These are phyloP conservation scores for Aphrophora alni DNA, from an alignment of 2,888 invertebrate species.

Conservation along the genomic window DNA sequence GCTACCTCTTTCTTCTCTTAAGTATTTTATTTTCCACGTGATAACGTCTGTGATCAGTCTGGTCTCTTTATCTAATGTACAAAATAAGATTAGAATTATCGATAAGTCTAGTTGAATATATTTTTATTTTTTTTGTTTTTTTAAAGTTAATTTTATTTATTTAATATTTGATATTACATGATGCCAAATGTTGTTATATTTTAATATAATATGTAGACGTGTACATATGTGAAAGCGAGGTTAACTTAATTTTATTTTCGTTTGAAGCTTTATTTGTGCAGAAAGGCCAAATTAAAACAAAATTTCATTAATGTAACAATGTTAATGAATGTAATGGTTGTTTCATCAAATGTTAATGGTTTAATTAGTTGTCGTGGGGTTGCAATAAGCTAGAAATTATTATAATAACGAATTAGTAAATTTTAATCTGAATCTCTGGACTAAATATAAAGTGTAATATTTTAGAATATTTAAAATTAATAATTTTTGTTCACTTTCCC, in stretches of 20 bases:
- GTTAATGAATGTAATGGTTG: too few relatives aligned
- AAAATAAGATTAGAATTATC: slow-evolving; percentile 22
- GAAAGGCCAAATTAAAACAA: too few relatives aligned
- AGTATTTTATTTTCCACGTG: slow-evolving; percentile 26
- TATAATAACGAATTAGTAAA: too few relatives aligned
- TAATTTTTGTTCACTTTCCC: too few relatives aligned
- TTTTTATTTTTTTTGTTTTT: too few relatives aligned
- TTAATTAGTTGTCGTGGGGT: too few relatives aligned
- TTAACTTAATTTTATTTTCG: not conserved
- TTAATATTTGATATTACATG: slow-evolving; percentile 12
- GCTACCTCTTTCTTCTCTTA: not conserved
- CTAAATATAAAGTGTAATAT: too few relatives aligned
- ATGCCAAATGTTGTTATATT: slow-evolving; percentile 31
- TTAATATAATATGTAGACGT: slow-evolving; percentile 9
- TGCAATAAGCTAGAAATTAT: too few relatives aligned
- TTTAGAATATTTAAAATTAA: too few relatives aligned
- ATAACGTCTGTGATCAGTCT: slow-evolving; percentile 15
- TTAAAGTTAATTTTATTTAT: slow-evolving; percentile 22
- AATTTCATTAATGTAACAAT: too few relatives aligned
- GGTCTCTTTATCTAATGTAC: slow-evolving; percentile 20
- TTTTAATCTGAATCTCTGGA: too few relatives aligned
- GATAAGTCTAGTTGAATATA: slow-evolving; percentile 34
- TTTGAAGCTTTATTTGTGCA: not conserved
- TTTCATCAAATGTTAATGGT: too few relatives aligned
- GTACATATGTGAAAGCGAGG: not conserved